Percentiles rank a stretch among this genome's conserved stretches.
Evolutionary conservation across 2,888 invertebrate genomes (phyloP).

Genomic region (Mantis religiosa): DNA sequence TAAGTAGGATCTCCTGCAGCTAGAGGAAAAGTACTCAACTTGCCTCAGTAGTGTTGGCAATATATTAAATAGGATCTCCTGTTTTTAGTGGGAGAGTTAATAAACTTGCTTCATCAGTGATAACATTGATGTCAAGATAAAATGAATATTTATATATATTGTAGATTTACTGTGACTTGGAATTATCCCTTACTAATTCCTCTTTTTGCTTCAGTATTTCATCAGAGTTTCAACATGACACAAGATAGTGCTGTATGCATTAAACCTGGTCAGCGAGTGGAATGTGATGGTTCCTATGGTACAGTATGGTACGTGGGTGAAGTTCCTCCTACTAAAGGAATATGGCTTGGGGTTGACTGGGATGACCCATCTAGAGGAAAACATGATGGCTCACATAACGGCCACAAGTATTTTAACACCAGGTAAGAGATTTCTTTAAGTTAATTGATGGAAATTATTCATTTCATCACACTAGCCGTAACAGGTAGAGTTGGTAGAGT

Average conservation of each 20-base stretch:
- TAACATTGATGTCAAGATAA: too few relatives aligned
- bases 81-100: too few relatives aligned
- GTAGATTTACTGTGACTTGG: neutral
- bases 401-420: conserved; percentile 74
- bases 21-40: too few relatives aligned
- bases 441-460: too few relatives aligned
- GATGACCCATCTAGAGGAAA: conserved; percentile 85
- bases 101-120: too few relatives aligned
- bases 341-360: conserved; percentile 97
- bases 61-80: too few relatives aligned
- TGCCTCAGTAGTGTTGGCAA: too few relatives aligned
- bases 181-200: neutral
- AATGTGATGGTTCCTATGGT: conserved; percentile 50
- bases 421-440: too few relatives aligned
- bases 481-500: too few relatives aligned
- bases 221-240: neutral
- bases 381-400: conserved; percentile 84
- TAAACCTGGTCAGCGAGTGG: conserved; percentile 46
- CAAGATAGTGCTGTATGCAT: neutral
- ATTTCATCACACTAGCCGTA: too few relatives aligned
- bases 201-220: neutral
- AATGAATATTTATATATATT: too few relatives aligned
- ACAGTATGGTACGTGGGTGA: conserved; percentile 75
- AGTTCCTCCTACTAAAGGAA: conserved; percentile 62
- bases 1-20: too few relatives aligned